Base-by-base conservation (phyloP, 2,888 invertebrate genomes). In the Operophtera brumata region DNA sequence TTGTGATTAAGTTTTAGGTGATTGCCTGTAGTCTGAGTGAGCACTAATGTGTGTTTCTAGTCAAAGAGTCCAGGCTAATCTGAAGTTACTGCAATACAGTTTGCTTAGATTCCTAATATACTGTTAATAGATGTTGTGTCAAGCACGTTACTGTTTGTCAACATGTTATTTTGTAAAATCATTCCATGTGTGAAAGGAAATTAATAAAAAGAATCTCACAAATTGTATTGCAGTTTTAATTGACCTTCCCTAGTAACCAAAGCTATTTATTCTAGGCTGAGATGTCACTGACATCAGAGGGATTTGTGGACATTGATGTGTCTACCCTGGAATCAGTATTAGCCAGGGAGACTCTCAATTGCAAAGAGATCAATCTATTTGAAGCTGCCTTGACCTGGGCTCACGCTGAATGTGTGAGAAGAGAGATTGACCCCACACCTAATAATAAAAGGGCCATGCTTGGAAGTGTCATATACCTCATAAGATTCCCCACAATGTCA, bases 341-440 rank as follows among this genome's bases (percentile, higher is more conserved):
- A 68, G 94, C 94, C 48, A 93, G 98, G 64, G 98, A 99, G 87
- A 98, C 98, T 2, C 91, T 99, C 41, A 98, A 98, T 84, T 97
- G 97, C 80, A 96, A 96, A 83, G 99, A 99, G 89, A 95, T 96
- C 69, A 94, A 96, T 78, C 89, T 97, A 43, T 94, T 98, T 84
- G 96, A 97, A 79, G 97, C 98, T 11, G 97, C 97, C 0, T 90
- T 97, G 59, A 94, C 95, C 65, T 99, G 99, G 99, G 97, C 98
- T 4, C 93, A 94, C 44, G 97, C 97, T 7, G 98, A 98, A 84
- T 98, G 98, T 81, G 80, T 91, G 26, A 92, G 98, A 55, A 93
- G 95, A 80, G 96, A 96, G 64, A 91, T 97, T 40, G 96, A 97
- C 50, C 91, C 94, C 0, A 94, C 95, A 0, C 92, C 97, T 10